These are phyloP conservation scores for Smithornis capensis DNA, from an alignment of 2,113 vertebrate genomes.

Conservation along the genomic window DNA sequence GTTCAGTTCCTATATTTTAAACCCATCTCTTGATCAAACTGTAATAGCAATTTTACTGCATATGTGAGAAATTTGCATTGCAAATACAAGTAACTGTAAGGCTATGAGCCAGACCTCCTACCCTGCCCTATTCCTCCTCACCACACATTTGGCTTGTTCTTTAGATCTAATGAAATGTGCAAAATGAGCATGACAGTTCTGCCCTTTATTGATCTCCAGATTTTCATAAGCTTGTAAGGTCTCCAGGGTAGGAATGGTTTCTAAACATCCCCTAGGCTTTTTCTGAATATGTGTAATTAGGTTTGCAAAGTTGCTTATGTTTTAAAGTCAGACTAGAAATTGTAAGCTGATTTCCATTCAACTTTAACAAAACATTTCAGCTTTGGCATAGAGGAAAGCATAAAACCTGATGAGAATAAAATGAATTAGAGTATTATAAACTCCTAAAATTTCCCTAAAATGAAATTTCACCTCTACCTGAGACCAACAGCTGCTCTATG, in stretches of 20 bases:
- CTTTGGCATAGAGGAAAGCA: neutral
- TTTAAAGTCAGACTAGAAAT: slow-evolving; percentile 5
- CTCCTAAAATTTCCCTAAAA: neutral
- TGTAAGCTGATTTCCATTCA: slow-evolving; percentile 11
- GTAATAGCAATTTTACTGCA: neutral
- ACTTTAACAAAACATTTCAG: slow-evolving; percentile 11
- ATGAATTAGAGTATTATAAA: neutral
- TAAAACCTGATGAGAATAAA: neutral
- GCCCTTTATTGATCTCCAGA: slow-evolving; percentile 17
- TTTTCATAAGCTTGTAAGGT: slow-evolving; percentile 32
- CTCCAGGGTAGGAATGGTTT: neutral
- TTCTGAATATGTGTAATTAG: slow-evolving; percentile 16
- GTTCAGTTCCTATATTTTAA: slow-evolving; percentile 19
- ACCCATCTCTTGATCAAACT: slow-evolving; percentile 3
- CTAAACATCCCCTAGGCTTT: neutral
- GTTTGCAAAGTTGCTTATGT: slow-evolving; percentile 13
- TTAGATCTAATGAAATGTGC: slow-evolving; percentile 50
- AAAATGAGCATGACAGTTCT: slow-evolving; percentile 32
- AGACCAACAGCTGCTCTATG: neutral
- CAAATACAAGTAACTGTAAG: slow-evolving; percentile 7
- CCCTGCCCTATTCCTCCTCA: slow-evolving; percentile 24
- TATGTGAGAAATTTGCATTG: slow-evolving; percentile 46
- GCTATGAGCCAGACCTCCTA: slow-evolving; percentile 44
- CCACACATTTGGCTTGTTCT: slow-evolving; percentile 17
- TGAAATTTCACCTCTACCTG: neutral